Conservation (phyloP, 2,888 invertebrate species). For the Oxytorus armatus region DNA sequence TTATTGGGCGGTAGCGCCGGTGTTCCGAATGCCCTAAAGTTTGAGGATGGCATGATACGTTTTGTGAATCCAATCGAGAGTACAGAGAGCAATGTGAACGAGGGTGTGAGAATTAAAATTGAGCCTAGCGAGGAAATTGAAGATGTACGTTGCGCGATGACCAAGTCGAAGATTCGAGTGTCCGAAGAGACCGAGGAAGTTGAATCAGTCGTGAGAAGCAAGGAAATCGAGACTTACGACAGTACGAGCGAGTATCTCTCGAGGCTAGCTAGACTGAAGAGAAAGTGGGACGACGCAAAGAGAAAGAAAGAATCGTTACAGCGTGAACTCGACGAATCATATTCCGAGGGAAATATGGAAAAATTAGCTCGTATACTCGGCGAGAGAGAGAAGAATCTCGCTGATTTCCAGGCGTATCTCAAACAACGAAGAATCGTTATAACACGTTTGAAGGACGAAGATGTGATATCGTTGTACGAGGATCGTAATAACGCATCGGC, state of each 20-base stretch:
- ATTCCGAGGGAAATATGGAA: constrained; percentile 76
- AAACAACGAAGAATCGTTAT: constrained; percentile 81
- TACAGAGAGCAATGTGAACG: constrained; percentile 34
- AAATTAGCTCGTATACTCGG: constrained; percentile 78
- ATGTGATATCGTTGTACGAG: constrained; percentile 80
- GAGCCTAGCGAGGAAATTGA: constrained; percentile 25
- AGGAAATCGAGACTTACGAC: constrained; percentile 30
- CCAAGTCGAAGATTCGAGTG: background rate
- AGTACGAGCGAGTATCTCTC: constrained; percentile 74
- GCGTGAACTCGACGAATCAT: constrained; percentile 73
- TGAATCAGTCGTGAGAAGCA: constrained; percentile 47
- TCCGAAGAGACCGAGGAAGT: constrained; percentile 7
- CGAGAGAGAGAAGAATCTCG: constrained; percentile 75
- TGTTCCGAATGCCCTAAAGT: constrained; percentile 62
- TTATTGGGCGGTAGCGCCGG: constrained; percentile 75
- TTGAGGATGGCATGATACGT: constrained; percentile 69
- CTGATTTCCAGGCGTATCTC: constrained; percentile 81
- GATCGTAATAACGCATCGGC: constrained; percentile 73
- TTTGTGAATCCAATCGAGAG: constrained; percentile 64
- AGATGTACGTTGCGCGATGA: constrained; percentile 15
- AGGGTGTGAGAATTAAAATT: constrained; percentile 52
- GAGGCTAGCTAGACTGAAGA: constrained; percentile 73
- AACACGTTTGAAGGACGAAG: constrained; percentile 80
- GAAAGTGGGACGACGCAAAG: constrained; percentile 78
- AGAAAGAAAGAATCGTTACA: constrained; percentile 74